A percentile compares a stretch with the other conserved stretches of the same genome.
Evolutionary conservation across 35 echinoderm and acorn worm species (phyloP).

Genomic region (Holothuria glaberrima): DNA sequence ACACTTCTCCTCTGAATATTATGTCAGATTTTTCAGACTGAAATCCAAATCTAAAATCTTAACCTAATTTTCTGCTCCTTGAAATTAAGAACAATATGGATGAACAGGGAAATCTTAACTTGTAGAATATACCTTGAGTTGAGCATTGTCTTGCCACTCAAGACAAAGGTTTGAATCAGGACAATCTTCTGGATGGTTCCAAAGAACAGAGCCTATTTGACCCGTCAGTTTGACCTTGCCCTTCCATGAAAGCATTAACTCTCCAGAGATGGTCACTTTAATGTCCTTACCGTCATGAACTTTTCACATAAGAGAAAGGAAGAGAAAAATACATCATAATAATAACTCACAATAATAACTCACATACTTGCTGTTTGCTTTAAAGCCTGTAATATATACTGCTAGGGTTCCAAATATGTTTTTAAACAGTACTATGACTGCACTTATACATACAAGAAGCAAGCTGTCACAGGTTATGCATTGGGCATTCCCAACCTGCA

Average conservation of each 20-base stretch:
- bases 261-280: not conserved
- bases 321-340: not conserved
- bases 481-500: no score
- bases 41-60: not conserved
- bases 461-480: no score
- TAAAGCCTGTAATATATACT: not conserved
- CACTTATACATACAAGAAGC: no score
- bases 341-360: not conserved
- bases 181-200: not conserved
- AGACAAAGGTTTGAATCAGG: conserved; percentile 19
- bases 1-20: no score
- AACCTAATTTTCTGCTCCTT: not conserved
- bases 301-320: not conserved
- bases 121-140: conserved; percentile 33
- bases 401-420: not conserved
- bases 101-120: no score
- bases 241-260: not conserved
- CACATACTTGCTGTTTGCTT: not conserved
- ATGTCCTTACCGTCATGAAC: not conserved
- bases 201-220: conserved; percentile 1
- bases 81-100: not conserved
- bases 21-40: not conserved
- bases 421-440: no score
- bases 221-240: not conserved
- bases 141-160: conserved; percentile 28